Evolutionary conservation across 2,888 invertebrate genomes (phyloP), one percentile per base, ranked within the genome.

Genomic region (Cremastobaeus sp.): DNA sequence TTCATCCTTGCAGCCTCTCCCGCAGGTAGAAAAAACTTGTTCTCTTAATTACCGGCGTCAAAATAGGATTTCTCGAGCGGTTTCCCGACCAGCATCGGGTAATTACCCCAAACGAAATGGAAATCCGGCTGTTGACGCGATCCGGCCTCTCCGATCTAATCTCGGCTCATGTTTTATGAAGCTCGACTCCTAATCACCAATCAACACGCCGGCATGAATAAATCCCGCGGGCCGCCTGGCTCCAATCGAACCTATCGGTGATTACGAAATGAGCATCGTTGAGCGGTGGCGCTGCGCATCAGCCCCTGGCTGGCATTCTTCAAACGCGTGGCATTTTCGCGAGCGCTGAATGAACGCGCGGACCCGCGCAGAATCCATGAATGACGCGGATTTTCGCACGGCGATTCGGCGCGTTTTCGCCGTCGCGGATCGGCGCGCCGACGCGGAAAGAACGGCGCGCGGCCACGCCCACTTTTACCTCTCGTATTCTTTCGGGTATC

Each of bases 391-490:
- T 28, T 17, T 34, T 18, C 25, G 47, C n/a, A 2, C 39, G 18
- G 11, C 18, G 15, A 39, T 55, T 45, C 12, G 54, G 21, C 55
- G 66, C 12, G 28, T 54, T 64, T 64, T 20, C 32, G 50, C 12
- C 41, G 48, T 17, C 20, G 12, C 9, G 18, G 59, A 65, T 50
- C 28, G 54, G 37, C 65, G 65, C 45, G 37, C 17, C 64, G 32
- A 45, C 50, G 64, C 60, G 54, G 62, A 48, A 70, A 41, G 45
- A 43, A 41, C 60, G 41, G 47, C 62, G 66, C 48, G 43, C 50
- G 74, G 77, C 81, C 83, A 83, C 84, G 81, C 84, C 84, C 68
- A 82, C 84, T 83, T 84, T 84, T 84, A 83, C 84, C 76, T 76
- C 50, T 41, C 57, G 78, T 78, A 82, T 81, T 83, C 81, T 82